phyloP scores from a whole-genome alignment of 2,797 vertebrate species.

The Poeciliopsis infans region DNA sequence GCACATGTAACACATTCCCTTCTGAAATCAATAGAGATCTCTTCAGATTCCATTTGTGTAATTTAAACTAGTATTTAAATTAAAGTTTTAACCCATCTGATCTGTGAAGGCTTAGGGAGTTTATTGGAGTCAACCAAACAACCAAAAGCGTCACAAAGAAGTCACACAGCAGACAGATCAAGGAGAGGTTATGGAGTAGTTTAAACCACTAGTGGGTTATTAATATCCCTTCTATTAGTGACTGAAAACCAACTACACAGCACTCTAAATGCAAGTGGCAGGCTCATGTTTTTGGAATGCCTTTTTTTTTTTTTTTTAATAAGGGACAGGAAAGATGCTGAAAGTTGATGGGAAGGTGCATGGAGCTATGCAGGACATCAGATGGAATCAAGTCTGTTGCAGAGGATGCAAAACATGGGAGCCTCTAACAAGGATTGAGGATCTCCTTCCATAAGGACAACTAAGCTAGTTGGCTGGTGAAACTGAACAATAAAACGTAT shows the following conservation, averaged over 20 bases:
- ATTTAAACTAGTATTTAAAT: background rate
- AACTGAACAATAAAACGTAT: background rate
- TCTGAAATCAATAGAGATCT: background rate
- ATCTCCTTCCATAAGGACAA: background rate
- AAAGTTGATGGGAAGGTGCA: background rate
- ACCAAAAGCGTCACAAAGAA: background rate
- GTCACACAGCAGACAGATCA: background rate
- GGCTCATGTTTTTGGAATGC: background rate
- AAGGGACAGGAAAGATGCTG: background rate
- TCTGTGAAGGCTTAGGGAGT: background rate
- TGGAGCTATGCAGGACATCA: background rate
- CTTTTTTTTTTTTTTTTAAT: background rate
- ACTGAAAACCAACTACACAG: background rate
- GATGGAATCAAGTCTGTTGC: background rate
- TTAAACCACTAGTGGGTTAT: background rate
- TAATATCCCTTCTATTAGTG: background rate
- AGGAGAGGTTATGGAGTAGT: background rate
- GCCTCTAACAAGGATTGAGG: background rate
- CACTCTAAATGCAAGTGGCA: background rate
- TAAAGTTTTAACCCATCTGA: background rate
- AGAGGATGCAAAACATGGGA: background rate
- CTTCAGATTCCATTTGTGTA: background rate
- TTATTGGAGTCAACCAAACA: background rate
- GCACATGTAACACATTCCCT: background rate
- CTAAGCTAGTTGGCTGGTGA: background rate